Conservation (phyloP, 2,888 invertebrate genomes). For the Cephus sareptanus region DNA sequence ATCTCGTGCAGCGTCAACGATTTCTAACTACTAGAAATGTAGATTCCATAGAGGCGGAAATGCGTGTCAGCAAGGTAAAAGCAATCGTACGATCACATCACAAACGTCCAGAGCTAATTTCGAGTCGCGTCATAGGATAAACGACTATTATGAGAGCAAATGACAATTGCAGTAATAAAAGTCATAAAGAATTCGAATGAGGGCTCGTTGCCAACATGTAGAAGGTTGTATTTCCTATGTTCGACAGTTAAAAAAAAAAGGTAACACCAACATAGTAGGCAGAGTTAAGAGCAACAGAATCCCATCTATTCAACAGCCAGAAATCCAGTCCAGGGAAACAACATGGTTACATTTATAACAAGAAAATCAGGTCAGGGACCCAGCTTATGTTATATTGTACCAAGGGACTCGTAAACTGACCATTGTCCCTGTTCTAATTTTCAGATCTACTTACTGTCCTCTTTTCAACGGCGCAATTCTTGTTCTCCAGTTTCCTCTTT, state of each 20-base stretch:
- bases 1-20: neutral
- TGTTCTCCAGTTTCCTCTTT: neutral
- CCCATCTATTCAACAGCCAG: neutral
- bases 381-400: neutral
- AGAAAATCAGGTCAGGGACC: slow-evolving; percentile 1
- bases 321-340: neutral
- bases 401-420: neutral
- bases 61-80: neutral
- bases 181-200: neutral
- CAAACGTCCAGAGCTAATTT: neutral
- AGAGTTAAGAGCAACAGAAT: neutral
- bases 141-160: neutral
- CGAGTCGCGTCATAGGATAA: neutral
- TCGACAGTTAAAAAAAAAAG: neutral
- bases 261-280: neutral
- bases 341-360: neutral
- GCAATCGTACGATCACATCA: neutral
- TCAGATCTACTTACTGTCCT: neutral
- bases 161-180: neutral
- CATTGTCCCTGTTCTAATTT: neutral
- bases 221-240: neutral
- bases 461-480: neutral
- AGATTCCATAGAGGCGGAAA: neutral
- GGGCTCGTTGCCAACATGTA: neutral
- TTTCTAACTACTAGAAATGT: neutral